Evolutionary conservation across 2,888 invertebrate species (phyloP).

Genomic region (Dolomedes plantarius): DNA sequence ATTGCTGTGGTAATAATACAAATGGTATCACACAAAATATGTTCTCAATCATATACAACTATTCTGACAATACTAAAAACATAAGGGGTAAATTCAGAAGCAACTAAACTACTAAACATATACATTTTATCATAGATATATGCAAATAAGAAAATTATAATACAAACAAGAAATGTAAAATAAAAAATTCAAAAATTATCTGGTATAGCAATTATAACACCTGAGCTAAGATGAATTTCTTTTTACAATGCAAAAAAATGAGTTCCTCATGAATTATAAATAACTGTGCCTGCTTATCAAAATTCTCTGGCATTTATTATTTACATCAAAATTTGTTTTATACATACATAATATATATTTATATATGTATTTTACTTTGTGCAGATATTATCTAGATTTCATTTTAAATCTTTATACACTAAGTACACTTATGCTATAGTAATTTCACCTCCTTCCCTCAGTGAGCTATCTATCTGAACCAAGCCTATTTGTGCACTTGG

Average conservation of each 20-base stretch:
- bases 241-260: background rate
- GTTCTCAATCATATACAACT: too few relatives aligned
- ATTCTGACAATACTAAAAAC: too few relatives aligned
- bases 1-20: too few relatives aligned
- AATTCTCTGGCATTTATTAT: background rate
- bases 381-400: constrained; percentile 35
- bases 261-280: background rate
- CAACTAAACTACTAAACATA: too few relatives aligned
- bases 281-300: background rate
- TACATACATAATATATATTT: background rate
- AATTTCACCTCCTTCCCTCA: constrained; percentile 66
- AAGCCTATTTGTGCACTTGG: constrained; percentile 33
- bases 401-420: constrained; percentile 26
- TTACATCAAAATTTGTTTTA: background rate
- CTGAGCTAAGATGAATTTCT: background rate
- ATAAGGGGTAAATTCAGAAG: too few relatives aligned
- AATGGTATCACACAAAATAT: too few relatives aligned
- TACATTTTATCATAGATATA: too few relatives aligned
- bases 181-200: background rate
- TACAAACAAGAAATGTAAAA: background rate
- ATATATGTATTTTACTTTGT: constrained; percentile 24
- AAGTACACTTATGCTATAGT: constrained; percentile 67
- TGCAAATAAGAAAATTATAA: too few relatives aligned
- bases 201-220: background rate
- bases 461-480: constrained; percentile 46